phyloP scores from a whole-genome alignment of 1,140 invertebrate genomes.

The Ceratoteleas bidentatus region DNA sequence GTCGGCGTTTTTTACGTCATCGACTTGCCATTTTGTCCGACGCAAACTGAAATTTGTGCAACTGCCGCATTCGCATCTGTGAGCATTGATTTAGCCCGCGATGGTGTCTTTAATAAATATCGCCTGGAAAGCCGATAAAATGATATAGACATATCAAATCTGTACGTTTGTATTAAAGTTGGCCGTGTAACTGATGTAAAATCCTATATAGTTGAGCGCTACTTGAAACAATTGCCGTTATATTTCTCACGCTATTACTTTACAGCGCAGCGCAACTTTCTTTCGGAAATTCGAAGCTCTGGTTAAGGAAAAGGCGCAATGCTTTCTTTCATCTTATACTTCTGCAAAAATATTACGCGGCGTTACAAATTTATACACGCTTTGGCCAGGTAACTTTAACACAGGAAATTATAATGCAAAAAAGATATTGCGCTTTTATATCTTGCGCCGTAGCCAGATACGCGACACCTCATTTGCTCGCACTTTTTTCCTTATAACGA shows the following conservation, averaged over 20 bases:
- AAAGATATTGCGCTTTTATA: conserved; percentile 25
- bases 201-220: conserved; percentile 10
- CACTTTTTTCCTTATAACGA: conserved; percentile 10
- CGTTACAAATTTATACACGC: conserved; percentile 29
- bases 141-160: conserved; percentile 40
- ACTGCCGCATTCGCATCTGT: neutral
- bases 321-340: conserved; percentile 6
- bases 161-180: conserved; percentile 28
- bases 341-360: conserved; percentile 19
- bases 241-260: conserved; percentile 7
- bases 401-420: conserved; percentile 18
- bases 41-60: conserved; percentile 14
- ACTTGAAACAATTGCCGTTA: conserved; percentile 19
- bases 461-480: conserved; percentile 16
- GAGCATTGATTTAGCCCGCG: conserved; percentile 7
- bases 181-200: conserved; percentile 9
- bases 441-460: conserved; percentile 19
- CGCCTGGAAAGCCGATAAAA: conserved; percentile 33
- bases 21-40: conserved; percentile 32
- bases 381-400: conserved; percentile 33
- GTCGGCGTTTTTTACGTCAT: conserved; percentile 10
- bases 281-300: conserved; percentile 2
- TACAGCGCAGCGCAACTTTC: neutral
- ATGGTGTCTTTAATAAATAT: conserved; percentile 28
- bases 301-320: neutral